Percentiles rank a stretch among this genome's conserved stretches.
phyloP scores from a whole-genome alignment of 2,113 vertebrate species.

The Urocitellus parryii region DNA sequence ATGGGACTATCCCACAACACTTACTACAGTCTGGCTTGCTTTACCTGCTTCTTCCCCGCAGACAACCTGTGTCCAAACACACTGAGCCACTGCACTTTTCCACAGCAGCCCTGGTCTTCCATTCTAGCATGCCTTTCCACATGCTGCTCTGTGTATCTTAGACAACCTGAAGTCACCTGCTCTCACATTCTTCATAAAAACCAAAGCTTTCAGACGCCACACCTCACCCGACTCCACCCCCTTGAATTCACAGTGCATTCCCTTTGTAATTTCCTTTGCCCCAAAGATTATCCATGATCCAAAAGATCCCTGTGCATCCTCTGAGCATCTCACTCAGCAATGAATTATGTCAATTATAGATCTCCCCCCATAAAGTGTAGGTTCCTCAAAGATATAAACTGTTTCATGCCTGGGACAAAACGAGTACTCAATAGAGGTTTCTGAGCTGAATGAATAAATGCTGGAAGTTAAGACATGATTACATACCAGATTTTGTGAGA shows the following conservation, averaged over 20 bases:
- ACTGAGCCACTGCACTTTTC: background rate
- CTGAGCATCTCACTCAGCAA: background rate
- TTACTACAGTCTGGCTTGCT: background rate
- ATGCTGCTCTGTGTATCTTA: background rate
- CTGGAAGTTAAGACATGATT: background rate
- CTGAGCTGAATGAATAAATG: background rate
- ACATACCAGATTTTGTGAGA: constrained; percentile 91
- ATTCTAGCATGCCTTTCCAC: background rate
- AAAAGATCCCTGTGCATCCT: background rate
- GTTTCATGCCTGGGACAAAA: background rate
- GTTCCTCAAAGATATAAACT: constrained; percentile 18
- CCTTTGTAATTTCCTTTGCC: background rate
- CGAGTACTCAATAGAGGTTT: background rate
- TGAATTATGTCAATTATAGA: background rate
- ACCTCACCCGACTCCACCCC: background rate
- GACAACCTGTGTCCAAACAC: background rate
- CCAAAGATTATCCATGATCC: background rate
- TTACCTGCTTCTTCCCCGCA: background rate
- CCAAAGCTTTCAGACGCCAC: background rate
- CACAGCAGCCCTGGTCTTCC: background rate
- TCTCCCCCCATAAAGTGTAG: background rate
- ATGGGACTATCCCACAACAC: background rate
- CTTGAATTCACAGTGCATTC: background rate
- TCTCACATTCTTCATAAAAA: background rate
- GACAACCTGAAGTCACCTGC: background rate